Evolutionary conservation across 2,113 vertebrate species (phyloP).

Genomic region (Pontoporia blainvillei): DNA sequence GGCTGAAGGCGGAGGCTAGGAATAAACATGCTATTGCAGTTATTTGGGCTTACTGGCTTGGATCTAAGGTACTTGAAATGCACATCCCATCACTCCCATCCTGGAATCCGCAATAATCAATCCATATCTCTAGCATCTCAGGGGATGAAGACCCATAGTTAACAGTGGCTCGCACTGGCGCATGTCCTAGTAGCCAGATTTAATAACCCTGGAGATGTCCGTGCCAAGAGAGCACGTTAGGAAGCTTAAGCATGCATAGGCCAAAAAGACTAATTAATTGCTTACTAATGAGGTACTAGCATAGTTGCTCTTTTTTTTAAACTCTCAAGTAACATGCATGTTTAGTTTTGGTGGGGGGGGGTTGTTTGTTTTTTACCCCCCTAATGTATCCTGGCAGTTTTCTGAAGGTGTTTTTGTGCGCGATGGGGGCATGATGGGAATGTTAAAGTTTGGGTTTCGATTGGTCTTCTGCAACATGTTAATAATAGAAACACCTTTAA

Average conservation of each 20-base stretch:
- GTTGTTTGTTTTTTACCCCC: background rate
- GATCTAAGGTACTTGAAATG: slow-evolving; percentile 94
- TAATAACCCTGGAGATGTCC: background rate
- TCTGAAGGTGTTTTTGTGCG: background rate
- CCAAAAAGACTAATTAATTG: slow-evolving; percentile 50
- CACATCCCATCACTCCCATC: slow-evolving; percentile 75
- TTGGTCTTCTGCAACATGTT: background rate
- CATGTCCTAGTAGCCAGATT: slow-evolving; percentile 66
- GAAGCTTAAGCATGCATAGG: slow-evolving; percentile 64
- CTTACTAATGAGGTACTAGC: slow-evolving; percentile 73
- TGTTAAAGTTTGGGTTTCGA: background rate
- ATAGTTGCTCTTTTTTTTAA: slow-evolving; percentile 30
- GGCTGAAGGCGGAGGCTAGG: slow-evolving; percentile 95
- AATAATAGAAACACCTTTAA: background rate
- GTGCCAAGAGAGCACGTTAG: background rate
- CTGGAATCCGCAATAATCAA: slow-evolving; percentile 57
- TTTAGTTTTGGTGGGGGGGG: background rate
- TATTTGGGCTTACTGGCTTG: slow-evolving; percentile 99
- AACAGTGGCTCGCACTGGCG: slow-evolving; percentile 53
- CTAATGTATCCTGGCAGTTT: background rate
- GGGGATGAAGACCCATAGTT: slow-evolving; percentile 55
- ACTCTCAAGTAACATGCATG: slow-evolving; percentile 60
- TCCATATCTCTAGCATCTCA: slow-evolving; percentile 32
- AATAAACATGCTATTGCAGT: slow-evolving; percentile 97
- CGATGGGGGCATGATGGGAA: slow-evolving; percentile 28